These are phyloP conservation scores for Trochalopteron elliotii DNA, from an alignment of 2,113 vertebrate species.

Conservation along the genomic window DNA sequence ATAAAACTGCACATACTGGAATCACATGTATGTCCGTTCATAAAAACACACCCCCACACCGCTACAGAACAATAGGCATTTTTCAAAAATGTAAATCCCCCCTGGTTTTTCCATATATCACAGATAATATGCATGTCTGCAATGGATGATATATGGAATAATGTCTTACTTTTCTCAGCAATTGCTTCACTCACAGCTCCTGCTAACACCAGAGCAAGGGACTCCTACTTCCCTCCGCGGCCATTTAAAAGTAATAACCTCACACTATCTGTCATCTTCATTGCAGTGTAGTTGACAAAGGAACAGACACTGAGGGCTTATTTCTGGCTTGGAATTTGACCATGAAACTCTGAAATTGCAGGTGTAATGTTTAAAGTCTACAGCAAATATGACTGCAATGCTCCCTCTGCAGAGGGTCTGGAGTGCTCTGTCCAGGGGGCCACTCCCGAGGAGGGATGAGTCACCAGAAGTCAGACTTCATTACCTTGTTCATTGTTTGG, in stretches of 20 bases:
- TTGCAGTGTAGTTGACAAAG: neutral
- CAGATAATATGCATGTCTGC: neutral
- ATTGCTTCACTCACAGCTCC: neutral
- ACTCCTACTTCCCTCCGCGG: neutral
- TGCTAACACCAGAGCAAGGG: neutral
- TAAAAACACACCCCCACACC: neutral
- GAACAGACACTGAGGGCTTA: neutral
- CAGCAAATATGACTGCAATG: neutral
- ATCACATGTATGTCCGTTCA: neutral
- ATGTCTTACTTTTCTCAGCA: neutral
- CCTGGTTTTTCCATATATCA: neutral
- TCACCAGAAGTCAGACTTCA: neutral
- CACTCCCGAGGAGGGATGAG: fast-evolving
- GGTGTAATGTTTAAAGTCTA: neutral
- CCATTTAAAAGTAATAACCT: neutral
- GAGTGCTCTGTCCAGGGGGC: neutral
- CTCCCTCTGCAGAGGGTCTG: neutral
- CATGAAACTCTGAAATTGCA: neutral
- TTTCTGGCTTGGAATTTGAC: neutral
- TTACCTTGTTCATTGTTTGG: neutral
- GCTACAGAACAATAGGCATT: neutral
- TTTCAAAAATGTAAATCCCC: neutral
- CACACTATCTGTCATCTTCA: neutral
- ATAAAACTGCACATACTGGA: neutral
- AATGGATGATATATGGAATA: neutral